Evolutionary conservation across 2,797 vertebrate species (phyloP).

Genomic region (Crocodylus rhombifer): DNA sequence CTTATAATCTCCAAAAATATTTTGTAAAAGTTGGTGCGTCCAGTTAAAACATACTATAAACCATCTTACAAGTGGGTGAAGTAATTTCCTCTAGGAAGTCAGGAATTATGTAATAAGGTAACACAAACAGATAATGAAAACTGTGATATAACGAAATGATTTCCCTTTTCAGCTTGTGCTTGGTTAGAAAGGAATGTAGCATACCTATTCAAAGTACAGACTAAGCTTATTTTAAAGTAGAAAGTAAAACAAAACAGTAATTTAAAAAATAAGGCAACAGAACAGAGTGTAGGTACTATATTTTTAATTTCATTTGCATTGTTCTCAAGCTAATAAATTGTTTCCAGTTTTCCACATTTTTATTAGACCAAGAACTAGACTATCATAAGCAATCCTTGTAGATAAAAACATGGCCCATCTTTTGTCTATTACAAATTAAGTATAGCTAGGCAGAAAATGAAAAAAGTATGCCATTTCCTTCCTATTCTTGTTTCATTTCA

Average conservation of each 20-base stretch:
- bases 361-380: slow-evolving; percentile 63
- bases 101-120: neutral
- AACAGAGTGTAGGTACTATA: slow-evolving; percentile 66
- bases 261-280: slow-evolving; percentile 70
- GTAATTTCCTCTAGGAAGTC: neutral
- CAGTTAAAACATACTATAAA: neutral
- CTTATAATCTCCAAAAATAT: neutral
- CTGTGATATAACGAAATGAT: slow-evolving; percentile 32
- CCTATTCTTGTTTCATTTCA: neutral
- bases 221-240: neutral
- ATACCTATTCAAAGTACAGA: slow-evolving; percentile 55
- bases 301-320: slow-evolving; percentile 55
- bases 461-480: slow-evolving; percentile 1
- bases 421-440: slow-evolving; percentile 39
- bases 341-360: slow-evolving; percentile 48
- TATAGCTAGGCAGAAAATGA: slow-evolving; percentile 18
- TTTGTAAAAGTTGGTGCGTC: too few relatives aligned
- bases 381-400: slow-evolving; percentile 54
- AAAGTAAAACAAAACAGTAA: slow-evolving; percentile 69
- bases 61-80: neutral
- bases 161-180: slow-evolving; percentile 61
- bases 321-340: slow-evolving; percentile 63
- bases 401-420: neutral
- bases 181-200: slow-evolving; percentile 70
- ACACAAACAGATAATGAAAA: slow-evolving; percentile 41